A percentile compares a stretch with the other conserved stretches of the same genome.
Evolutionary conservation across 2,113 vertebrate species (phyloP).

Genomic region (Panthera tigris): DNA sequence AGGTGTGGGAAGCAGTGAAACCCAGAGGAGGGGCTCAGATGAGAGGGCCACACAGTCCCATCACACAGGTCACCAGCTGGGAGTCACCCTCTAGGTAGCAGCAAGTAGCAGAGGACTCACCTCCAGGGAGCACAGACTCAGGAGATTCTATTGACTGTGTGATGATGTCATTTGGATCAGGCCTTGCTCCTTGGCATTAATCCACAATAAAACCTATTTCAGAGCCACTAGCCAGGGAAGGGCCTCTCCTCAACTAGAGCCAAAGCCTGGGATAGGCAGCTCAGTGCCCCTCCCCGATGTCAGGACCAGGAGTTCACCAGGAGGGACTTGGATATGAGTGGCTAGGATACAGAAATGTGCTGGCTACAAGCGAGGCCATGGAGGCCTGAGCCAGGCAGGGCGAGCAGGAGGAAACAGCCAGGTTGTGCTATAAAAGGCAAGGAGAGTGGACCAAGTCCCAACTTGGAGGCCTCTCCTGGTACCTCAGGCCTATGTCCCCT

Average conservation of each 20-base stretch:
- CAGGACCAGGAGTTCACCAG: not conserved
- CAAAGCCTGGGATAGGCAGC: not conserved
- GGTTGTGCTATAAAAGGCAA: not conserved
- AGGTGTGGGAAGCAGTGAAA: not conserved
- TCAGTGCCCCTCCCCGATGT: not conserved
- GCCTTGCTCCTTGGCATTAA: not conserved
- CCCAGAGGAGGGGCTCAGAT: not conserved
- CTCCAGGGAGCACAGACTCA: not conserved
- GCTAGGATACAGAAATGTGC: not conserved
- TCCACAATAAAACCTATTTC: not conserved
- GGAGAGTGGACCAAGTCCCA: not conserved
- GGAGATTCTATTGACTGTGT: not conserved
- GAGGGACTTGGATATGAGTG: not conserved
- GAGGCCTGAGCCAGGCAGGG: not conserved
- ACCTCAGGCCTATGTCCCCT: not conserved
- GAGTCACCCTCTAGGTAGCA: not conserved
- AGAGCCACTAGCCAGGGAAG: not conserved
- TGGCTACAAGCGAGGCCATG: not conserved
- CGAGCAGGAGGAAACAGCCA: not conserved
- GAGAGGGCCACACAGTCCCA: not conserved
- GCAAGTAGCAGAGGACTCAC: fast-evolving
- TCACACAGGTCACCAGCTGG: not conserved
- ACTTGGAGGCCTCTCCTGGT: not conserved
- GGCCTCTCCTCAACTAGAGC: not conserved
- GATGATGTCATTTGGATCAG: not conserved